These are phyloP conservation scores for Brachyopa scutellaris DNA, from an alignment of 2,888 invertebrate species.

Conservation along the genomic window DNA sequence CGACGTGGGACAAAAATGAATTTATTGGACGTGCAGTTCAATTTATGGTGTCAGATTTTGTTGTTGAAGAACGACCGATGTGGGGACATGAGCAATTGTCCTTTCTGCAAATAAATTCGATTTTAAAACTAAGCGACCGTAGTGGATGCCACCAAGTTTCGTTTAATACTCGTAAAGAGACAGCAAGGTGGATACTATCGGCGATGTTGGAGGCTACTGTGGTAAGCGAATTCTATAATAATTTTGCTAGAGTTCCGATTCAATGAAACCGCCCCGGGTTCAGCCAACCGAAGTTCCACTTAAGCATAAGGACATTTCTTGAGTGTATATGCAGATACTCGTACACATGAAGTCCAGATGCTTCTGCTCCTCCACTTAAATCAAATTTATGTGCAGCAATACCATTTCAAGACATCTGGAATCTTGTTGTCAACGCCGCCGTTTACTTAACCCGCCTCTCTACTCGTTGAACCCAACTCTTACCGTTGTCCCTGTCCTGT, in stretches of 20 bases:
- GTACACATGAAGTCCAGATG: constrained; percentile 33
- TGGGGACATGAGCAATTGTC: too few species aligned
- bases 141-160: too few species aligned
- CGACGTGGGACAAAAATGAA: constrained; percentile 20
- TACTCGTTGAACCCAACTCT: constrained; percentile 3
- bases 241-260: too few species aligned
- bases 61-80: constrained; percentile 1
- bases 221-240: too few species aligned
- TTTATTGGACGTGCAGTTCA: constrained; percentile 53
- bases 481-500: constrained; percentile 22
- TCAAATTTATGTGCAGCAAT: constrained; percentile 1
- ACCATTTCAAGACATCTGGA: constrained; percentile 15
- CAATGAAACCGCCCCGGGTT: too few species aligned
- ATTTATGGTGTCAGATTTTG: constrained; percentile 52
- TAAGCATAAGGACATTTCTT: too few species aligned
- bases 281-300: background rate
- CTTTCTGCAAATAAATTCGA: too few species aligned
- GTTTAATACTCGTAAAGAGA: too few species aligned
- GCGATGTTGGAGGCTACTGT: too few species aligned
- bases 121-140: too few species aligned
- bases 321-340: too few species aligned
- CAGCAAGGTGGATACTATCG: too few species aligned
- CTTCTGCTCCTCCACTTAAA: constrained; percentile 4
- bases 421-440: constrained; percentile 36
- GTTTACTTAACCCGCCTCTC: constrained; percentile 11